Conservation (phyloP, 2,888 invertebrate species). For the Drosophila mettleri region DNA sequence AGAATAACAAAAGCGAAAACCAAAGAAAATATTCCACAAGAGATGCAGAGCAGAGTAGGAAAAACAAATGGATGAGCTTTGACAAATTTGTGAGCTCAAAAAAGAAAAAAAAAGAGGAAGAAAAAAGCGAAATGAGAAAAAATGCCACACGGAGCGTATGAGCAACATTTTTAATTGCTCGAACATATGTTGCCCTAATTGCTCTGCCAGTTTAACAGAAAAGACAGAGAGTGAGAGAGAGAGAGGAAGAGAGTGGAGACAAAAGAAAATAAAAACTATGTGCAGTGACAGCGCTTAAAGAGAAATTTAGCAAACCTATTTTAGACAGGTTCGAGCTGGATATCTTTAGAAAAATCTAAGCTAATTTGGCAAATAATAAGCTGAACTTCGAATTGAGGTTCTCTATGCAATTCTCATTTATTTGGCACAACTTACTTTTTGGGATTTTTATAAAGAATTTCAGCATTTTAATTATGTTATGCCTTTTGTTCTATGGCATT, state of each 20-base stretch:
- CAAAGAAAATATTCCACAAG: slow-evolving; percentile 27
- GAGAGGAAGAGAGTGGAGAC: not conserved
- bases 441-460: not conserved
- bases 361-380: not conserved
- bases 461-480: slow-evolving; percentile 18
- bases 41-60: not conserved
- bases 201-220: slow-evolving; percentile 57
- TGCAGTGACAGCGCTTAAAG: not conserved
- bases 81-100: slow-evolving; percentile 39
- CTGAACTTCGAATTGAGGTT: too few species aligned
- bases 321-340: not conserved
- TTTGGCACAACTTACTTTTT: not conserved
- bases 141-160: slow-evolving; percentile 60
- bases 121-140: slow-evolving; percentile 12
- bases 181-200: slow-evolving; percentile 70
- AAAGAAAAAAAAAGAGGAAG: too few species aligned
- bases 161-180: slow-evolving; percentile 72
- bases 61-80: slow-evolving; percentile 26
- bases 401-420: too few species aligned
- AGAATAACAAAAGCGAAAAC: slow-evolving; percentile 22
- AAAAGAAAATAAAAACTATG: not conserved
- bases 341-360: too few species aligned
- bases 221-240: slow-evolving; percentile 10
- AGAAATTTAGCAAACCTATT: slow-evolving; percentile 1
- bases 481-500: slow-evolving; percentile 6